phyloP scores from a whole-genome alignment of 2,797 vertebrate genomes.

The Chaenodraco wilsoni region DNA sequence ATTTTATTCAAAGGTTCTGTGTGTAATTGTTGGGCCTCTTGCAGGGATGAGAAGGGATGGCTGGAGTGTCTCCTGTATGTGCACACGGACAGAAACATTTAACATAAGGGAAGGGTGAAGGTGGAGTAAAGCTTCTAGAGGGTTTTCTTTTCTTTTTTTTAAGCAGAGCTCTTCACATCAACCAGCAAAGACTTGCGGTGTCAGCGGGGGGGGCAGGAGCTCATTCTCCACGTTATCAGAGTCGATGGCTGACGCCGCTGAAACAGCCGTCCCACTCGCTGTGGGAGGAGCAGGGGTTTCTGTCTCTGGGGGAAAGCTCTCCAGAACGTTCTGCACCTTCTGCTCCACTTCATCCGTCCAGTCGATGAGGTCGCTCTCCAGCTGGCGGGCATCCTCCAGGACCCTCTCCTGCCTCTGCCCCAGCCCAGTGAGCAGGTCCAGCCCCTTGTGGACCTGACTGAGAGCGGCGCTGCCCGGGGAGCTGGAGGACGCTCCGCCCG shows the following conservation, averaged over 20 bases:
- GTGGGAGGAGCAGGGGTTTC: constrained; percentile 73
- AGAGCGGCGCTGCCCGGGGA: constrained; percentile 76
- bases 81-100: constrained; percentile 33
- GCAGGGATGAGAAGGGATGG: constrained; percentile 19
- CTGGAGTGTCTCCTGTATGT: constrained; percentile 36
- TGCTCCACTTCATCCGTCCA: constrained; percentile 93
- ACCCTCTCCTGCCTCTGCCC: constrained; percentile 90
- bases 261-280: constrained; percentile 33
- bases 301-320: constrained; percentile 86
- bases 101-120: constrained; percentile 6
- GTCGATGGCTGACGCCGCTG: constrained; percentile 74
- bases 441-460: constrained; percentile 87
- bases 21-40: constrained; percentile 12
- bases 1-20: not conserved
- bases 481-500: constrained; percentile 67
- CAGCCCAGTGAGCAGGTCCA: constrained; percentile 89
- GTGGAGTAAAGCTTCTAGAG: constrained; percentile 37
- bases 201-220: constrained; percentile 92
- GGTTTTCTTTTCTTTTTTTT: not conserved
- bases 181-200: constrained; percentile 94
- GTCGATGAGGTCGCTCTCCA: constrained; percentile 95
- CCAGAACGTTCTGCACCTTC: constrained; percentile 90
- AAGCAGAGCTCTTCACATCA: constrained; percentile 65
- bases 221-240: constrained; percentile 90
- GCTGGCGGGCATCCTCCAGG: constrained; percentile 86